Evolutionary conservation across 2,113 vertebrate genomes (phyloP), one percentile per base, ranked within the genome.

Genomic region (Ptilonorhynchus violaceus): DNA sequence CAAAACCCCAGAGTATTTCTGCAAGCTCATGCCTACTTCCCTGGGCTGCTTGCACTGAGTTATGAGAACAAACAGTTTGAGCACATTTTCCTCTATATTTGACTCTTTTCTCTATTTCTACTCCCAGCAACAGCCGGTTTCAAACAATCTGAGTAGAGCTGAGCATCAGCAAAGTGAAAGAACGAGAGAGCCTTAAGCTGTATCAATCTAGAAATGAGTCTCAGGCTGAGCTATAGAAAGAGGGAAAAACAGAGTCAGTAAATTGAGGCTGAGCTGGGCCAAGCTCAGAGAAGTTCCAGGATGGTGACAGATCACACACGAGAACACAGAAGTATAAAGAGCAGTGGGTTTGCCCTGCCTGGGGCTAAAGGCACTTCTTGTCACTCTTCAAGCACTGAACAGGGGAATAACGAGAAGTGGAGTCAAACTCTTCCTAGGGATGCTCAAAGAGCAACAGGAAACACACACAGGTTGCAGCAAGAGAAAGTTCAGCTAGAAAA

Each of bases 1-100:
- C 63, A 89, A 93, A 67, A 67, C 60, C 59, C 78, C 63, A 30
- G 68, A 83, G 60, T 47, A 63, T 80, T 90, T 96, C 63, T 93
- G 68, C 60, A 84, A 85, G 55, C 60, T 75, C 59, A 17, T 49
- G 44, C 55, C 82, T 68, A 56, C 67, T 83, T 95, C 68, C 80
- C 60, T 28, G 37, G 9, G 39, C 53, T 59, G 70, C 66, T 72
- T 66, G 41, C 42, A 66, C 46, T 12, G 33, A 83, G 49, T 39
- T 64, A 50, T 15, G 55, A 66, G 39, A 92, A 83, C 37, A 81
- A 85, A 59, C 7, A 28, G 17, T 31, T 77, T 13, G 11, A 80
- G n/a, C 18, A 77, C 5, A 3, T 88, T 76, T 83, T 39, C 73
- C 76, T 81, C 77, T 52, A 2, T 14, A 15, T n/a, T 58, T 5